A percentile compares a stretch with the other conserved stretches of the same genome.
Conservation (phyloP, 2,113 vertebrate genomes). For the Pteruthius melanotis region DNA sequence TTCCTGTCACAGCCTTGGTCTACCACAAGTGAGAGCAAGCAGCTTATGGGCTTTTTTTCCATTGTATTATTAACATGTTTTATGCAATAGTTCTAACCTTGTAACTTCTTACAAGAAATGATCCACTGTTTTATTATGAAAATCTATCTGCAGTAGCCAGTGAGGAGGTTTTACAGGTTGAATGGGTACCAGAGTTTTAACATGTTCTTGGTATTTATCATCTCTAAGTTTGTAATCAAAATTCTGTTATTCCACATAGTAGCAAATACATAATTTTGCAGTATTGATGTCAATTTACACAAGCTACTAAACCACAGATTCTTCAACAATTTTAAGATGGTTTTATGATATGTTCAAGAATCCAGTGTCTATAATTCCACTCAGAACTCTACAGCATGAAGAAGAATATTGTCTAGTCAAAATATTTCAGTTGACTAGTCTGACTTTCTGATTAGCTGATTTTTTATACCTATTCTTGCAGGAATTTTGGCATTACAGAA, state of each 20-base stretch:
- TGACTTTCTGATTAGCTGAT: background rate
- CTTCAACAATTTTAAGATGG: background rate
- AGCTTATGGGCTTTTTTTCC: background rate
- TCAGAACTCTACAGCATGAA: background rate
- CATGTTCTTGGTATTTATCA: background rate
- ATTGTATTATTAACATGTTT: background rate
- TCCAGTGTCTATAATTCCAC: background rate
- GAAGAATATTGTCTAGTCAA: background rate
- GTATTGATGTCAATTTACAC: background rate
- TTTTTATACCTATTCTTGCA: background rate
- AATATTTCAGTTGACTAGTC: background rate
- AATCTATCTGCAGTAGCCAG: background rate
- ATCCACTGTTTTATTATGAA: background rate
- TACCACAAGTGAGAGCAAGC: background rate
- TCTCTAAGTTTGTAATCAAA: background rate
- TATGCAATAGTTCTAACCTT: background rate
- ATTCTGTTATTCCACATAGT: background rate
- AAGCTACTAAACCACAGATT: background rate
- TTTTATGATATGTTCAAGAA: background rate
- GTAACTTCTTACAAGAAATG: background rate
- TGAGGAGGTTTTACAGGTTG: background rate
- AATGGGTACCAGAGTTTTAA: background rate
- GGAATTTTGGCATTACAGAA: background rate
- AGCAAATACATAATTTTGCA: background rate
- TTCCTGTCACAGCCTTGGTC: background rate